Conservation (phyloP, 2,888 invertebrate genomes). For the Pachliopta kotzebuea region DNA sequence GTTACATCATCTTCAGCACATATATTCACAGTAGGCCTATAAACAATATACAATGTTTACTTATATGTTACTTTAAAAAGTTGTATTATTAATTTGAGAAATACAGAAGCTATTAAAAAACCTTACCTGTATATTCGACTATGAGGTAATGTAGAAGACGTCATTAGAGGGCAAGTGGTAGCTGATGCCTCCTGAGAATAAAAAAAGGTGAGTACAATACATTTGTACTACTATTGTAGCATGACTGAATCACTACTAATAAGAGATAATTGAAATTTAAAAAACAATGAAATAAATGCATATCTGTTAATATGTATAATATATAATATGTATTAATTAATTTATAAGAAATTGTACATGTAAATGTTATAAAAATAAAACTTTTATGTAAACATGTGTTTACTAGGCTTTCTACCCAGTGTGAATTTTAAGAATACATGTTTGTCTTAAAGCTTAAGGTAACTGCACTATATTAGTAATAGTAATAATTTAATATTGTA, state of each 20-base stretch:
- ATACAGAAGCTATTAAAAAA: not conserved
- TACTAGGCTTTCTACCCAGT: no score
- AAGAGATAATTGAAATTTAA: no score
- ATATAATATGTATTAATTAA: no score
- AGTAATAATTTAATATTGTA: no score
- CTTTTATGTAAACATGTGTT: no score
- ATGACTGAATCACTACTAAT: not conserved
- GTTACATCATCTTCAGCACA: constrained; percentile 65
- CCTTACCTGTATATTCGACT: constrained; percentile 68
- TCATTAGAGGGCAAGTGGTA: constrained; percentile 60
- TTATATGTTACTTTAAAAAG: not conserved
- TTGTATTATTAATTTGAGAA: not conserved
- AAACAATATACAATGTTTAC: not conserved
- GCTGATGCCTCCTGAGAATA: constrained; percentile 59
- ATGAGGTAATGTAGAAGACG: constrained; percentile 64
- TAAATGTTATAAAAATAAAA: no score
- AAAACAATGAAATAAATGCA: no score
- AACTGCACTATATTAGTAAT: no score
- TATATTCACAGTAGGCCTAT: constrained; percentile 45
- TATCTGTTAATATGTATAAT: no score
- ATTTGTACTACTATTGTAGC: not conserved
- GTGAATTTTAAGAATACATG: no score
- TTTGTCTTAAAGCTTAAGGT: no score
- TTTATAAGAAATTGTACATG: no score
- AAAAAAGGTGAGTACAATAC: constrained; percentile 3